phyloP scores from a whole-genome alignment of 1,140 invertebrate genomes.

The Coboldia fuscipes region DNA sequence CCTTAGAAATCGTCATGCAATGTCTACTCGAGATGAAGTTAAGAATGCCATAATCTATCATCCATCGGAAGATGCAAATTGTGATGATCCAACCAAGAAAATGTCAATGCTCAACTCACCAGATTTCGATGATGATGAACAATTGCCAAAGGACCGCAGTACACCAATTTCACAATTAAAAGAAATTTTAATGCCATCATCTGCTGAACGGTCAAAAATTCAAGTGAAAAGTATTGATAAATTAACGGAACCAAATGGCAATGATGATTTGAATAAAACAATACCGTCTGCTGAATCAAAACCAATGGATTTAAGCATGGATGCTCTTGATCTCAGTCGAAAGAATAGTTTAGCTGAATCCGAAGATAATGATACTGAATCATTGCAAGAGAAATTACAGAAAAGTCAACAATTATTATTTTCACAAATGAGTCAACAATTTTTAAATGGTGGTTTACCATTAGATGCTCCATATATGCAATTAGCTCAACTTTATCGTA shows the following conservation, averaged over 20 bases:
- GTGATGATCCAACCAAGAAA: conserved; percentile 28
- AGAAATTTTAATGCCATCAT: conserved; percentile 14
- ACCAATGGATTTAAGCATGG: conserved; percentile 56
- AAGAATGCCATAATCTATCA: conserved; percentile 71
- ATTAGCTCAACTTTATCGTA: conserved; percentile 27
- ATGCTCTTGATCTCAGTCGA: conserved; percentile 72
- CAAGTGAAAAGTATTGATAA: conserved; percentile 38
- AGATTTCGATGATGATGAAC: conserved; percentile 14
- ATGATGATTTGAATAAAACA: conserved; percentile 21
- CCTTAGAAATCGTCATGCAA: conserved; percentile 78
- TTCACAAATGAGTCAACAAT: conserved; percentile 32
- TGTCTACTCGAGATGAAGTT: conserved; percentile 57
- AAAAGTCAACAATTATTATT: conserved; percentile 27
- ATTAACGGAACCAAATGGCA: conserved; percentile 26
- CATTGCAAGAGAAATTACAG: conserved; percentile 19
- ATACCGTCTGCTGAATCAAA: conserved; percentile 9
- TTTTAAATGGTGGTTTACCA: conserved; percentile 29
- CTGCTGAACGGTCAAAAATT: conserved; percentile 24
- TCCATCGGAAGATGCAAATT: conserved; percentile 57
- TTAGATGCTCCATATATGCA: conserved; percentile 33
- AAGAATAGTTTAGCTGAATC: conserved; percentile 27
- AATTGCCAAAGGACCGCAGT: conserved; percentile 12
- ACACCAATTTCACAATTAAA: conserved; percentile 26
- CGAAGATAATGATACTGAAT: conserved; percentile 22
- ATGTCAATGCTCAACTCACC: conserved; percentile 5